Evolutionary conservation across 2,888 invertebrate genomes (phyloP).

Genomic region (Perithous albicinctus): DNA sequence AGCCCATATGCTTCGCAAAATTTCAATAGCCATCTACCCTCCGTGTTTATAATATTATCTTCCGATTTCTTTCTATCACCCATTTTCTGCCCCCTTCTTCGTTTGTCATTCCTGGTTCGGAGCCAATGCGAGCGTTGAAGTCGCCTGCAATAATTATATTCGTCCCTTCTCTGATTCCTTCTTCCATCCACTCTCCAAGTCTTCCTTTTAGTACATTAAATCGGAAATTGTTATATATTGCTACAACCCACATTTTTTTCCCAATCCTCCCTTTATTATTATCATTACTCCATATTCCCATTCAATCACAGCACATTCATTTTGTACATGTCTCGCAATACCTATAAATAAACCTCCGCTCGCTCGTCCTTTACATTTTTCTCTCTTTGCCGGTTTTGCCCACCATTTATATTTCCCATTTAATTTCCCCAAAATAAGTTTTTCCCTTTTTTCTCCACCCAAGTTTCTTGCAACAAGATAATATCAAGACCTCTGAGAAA

Average conservation of each 20-base stretch:
- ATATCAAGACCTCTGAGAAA: neutral
- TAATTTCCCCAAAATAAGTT: no score
- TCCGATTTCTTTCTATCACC: neutral
- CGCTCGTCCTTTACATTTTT: neutral
- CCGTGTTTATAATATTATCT: conserved; percentile 7
- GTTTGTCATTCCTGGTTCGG: neutral
- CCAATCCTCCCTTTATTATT: neutral
- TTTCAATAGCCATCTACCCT: conserved; percentile 25
- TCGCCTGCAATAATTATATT: conserved; percentile 35
- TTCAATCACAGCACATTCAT: neutral
- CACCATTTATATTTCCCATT: neutral
- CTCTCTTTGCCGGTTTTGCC: neutral
- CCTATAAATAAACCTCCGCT: neutral
- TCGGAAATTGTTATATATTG: conserved; percentile 50
- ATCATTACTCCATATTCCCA: conserved; percentile 6
- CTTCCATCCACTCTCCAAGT: neutral
- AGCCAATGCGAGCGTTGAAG: conserved; percentile 26
- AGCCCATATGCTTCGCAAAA: conserved; percentile 30
- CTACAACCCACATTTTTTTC: neutral
- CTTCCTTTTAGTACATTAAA: neutral
- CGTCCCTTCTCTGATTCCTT: neutral
- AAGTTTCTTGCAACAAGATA: neutral
- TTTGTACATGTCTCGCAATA: neutral
- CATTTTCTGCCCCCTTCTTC: neutral
- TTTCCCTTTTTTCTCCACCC: neutral